phyloP scores from a whole-genome alignment of 1,140 invertebrate genomes.

The Rhizoglyphus robini region DNA sequence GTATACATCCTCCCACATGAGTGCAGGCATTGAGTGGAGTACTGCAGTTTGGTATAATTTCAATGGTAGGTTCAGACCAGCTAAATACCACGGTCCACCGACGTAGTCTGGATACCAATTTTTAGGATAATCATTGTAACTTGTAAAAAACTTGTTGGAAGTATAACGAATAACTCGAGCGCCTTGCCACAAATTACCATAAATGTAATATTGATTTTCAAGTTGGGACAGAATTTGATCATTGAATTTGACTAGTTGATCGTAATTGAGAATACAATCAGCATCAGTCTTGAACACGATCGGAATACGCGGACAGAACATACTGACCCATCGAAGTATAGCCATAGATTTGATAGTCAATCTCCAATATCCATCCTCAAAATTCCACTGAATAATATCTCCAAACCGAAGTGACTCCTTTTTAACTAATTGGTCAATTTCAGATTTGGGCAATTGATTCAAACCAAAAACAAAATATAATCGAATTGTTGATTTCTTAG shows the following conservation, averaged over 20 bases:
- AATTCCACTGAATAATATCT: slow-evolving; percentile 28
- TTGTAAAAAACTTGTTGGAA: slow-evolving; percentile 40
- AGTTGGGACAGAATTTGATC: neutral
- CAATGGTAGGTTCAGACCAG: slow-evolving; percentile 43
- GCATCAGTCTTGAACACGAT: slow-evolving; percentile 70
- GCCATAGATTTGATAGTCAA: slow-evolving; percentile 32
- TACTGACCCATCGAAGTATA: slow-evolving; percentile 39
- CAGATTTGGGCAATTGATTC: neutral
- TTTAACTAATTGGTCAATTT: slow-evolving; percentile 16
- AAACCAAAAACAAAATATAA: slow-evolving; percentile 5
- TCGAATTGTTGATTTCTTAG: neutral
- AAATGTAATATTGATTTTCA: slow-evolving; percentile 63
- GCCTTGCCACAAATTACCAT: slow-evolving; percentile 6
- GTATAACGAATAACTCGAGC: slow-evolving; percentile 41
- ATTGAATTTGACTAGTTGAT: slow-evolving; percentile 22
- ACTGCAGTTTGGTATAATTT: slow-evolving; percentile 44
- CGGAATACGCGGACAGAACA: slow-evolving; percentile 46
- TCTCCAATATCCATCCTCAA: slow-evolving; percentile 32
- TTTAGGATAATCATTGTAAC: slow-evolving; percentile 23
- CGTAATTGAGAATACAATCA: slow-evolving; percentile 64
- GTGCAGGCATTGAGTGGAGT: slow-evolving; percentile 51
- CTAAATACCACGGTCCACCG: slow-evolving; percentile 29
- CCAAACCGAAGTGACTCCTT: slow-evolving; percentile 23
- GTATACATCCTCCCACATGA: slow-evolving; percentile 72
- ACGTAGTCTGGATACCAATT: slow-evolving; percentile 28